Evolutionary conservation across 1,140 invertebrate genomes (phyloP).

Genomic region (Lamellibrachia luymesi): DNA sequence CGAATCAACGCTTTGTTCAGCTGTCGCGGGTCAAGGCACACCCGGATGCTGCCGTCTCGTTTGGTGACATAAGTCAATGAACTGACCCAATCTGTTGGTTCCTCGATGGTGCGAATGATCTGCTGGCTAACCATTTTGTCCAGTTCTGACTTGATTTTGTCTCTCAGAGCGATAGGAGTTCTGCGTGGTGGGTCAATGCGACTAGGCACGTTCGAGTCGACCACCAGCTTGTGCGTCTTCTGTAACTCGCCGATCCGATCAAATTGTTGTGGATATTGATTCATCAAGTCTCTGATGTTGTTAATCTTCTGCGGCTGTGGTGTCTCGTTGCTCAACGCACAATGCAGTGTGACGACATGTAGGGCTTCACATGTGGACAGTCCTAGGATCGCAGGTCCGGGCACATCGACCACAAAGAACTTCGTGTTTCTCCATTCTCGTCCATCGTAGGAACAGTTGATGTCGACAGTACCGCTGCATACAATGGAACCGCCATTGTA

Average conservation of each 20-base stretch:
- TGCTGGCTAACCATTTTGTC: not conserved
- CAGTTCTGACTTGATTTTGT: slow-evolving; percentile 8
- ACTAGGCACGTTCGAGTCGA: too few species aligned
- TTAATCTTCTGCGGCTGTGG: too few species aligned
- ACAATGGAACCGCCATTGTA: not conserved
- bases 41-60: not conserved
- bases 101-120: not conserved
- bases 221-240: too few species aligned
- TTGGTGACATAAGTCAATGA: slow-evolving; percentile 11
- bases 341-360: too few species aligned
- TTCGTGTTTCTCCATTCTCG: not conserved
- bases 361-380: too few species aligned
- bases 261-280: too few species aligned
- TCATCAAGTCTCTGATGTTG: too few species aligned
- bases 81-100: too few species aligned
- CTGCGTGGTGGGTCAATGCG: too few species aligned
- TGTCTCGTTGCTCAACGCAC: too few species aligned
- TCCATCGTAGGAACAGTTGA: not conserved
- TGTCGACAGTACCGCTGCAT: not conserved
- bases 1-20: slow-evolving; percentile 3
- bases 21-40: slow-evolving; percentile 9
- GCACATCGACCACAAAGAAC: slow-evolving; percentile 12
- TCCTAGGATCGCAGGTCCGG: too few species aligned
- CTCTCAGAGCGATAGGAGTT: not conserved
- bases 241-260: too few species aligned